Evolutionary conservation across 2,888 invertebrate species (phyloP).

Genomic region (Hyles lineata): DNA sequence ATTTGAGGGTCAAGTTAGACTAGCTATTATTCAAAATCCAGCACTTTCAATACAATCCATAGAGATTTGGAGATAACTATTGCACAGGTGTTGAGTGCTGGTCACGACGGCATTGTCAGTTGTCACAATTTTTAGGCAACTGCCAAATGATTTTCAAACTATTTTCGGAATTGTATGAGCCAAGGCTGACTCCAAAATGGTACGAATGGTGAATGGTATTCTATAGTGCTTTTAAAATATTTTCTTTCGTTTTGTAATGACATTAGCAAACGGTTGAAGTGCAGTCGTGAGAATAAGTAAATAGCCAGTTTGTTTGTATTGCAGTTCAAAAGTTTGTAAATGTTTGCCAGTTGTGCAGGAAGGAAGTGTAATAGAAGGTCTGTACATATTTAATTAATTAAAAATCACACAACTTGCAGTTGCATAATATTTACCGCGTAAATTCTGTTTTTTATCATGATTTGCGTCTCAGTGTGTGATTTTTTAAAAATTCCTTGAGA

Average conservation of each 20-base stretch:
- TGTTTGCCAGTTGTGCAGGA: slow-evolving; percentile 31
- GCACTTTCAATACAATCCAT: slow-evolving; percentile 12
- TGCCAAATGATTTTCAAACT: slow-evolving; percentile 52
- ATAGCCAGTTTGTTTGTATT: slow-evolving; percentile 33
- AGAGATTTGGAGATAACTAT: slow-evolving; percentile 18
- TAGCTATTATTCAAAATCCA: not conserved
- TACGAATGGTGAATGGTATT: slow-evolving; percentile 45
- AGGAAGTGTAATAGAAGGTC: not conserved
- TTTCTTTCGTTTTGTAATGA: slow-evolving; percentile 43
- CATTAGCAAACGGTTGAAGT: slow-evolving; percentile 43
- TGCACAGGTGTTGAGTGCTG: slow-evolving; percentile 16
- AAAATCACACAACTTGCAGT: not conserved
- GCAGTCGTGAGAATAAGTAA: slow-evolving; percentile 29
- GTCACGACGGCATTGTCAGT: slow-evolving; percentile 35
- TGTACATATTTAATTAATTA: slow-evolving; percentile 1
- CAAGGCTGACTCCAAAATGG: slow-evolving; percentile 52
- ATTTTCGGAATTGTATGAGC: slow-evolving; percentile 57
- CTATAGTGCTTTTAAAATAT: slow-evolving; percentile 39
- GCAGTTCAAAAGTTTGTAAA: slow-evolving; percentile 32
- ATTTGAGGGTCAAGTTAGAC: slow-evolving; percentile 1
- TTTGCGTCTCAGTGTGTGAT: no score
- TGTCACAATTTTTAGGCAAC: slow-evolving; percentile 50
- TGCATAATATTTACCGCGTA: no score
- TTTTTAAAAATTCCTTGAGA: no score
- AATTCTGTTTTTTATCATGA: no score